Conservation (phyloP, 2,113 vertebrate genomes). For the Misgurnus anguillicaudatus region DNA sequence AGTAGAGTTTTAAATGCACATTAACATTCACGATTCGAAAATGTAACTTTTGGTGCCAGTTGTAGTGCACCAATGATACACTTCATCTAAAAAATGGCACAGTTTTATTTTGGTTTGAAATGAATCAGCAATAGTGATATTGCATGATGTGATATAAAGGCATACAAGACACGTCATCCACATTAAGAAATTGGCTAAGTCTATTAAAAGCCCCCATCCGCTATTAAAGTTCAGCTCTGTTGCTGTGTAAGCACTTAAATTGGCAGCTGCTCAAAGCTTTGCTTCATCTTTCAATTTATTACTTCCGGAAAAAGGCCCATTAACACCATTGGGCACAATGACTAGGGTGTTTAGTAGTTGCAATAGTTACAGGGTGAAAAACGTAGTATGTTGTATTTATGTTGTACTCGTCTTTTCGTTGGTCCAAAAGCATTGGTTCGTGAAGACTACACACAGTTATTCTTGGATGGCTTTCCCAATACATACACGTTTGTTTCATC, state of each 20-base stretch:
- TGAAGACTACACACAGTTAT: no score
- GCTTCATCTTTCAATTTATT: constrained; percentile 42
- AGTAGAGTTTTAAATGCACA: no score
- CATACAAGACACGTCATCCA: not conserved
- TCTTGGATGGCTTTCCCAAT: no score
- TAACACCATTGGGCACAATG: constrained; percentile 47
- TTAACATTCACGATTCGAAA: no score
- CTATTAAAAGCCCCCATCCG: not conserved
- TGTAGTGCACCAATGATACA: not conserved
- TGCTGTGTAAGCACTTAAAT: constrained; percentile 47
- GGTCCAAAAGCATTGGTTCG: no score
- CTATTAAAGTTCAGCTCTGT: constrained; percentile 1
- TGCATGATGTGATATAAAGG: not conserved
- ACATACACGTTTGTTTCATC: no score
- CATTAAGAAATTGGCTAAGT: constrained; percentile 1
- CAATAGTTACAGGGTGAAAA: not conserved
- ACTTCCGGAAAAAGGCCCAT: constrained; percentile 45
- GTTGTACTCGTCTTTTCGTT: no score
- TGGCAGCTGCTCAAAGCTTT: constrained; percentile 47
- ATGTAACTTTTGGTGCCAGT: no score
- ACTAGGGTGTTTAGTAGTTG: constrained; percentile 36
- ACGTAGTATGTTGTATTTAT: no score
- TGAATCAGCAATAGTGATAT: not conserved
- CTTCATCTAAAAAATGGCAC: not conserved
- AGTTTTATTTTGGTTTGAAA: not conserved